Evolutionary conservation across 1,140 invertebrate species (phyloP).

Genomic region (Pissodes strobi): DNA sequence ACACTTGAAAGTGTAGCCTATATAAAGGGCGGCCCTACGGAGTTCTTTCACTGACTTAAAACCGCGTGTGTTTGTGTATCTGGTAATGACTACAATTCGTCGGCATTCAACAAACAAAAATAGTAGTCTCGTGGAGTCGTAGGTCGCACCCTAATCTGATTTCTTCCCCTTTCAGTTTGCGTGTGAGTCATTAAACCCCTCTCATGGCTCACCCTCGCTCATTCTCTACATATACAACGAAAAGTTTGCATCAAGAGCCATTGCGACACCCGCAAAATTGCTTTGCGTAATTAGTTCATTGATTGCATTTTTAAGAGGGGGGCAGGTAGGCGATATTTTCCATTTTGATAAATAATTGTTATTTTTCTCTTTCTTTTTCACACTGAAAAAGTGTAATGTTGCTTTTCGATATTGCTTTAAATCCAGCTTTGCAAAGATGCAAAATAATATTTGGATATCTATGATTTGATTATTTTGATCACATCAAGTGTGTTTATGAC

Average conservation of each 20-base stretch:
- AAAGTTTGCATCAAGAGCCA: constrained; percentile 47
- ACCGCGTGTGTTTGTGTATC: constrained; percentile 42
- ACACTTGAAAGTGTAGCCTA: background rate
- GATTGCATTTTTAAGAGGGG: constrained; percentile 24
- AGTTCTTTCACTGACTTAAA: constrained; percentile 5
- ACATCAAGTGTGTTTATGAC: too few relatives aligned
- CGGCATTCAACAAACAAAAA: constrained; percentile 46
- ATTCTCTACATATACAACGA: constrained; percentile 45
- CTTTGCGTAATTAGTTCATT: constrained; percentile 49
- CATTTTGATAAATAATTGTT: too few relatives aligned
- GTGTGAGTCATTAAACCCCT: constrained; percentile 55
- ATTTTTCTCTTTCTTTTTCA: too few relatives aligned
- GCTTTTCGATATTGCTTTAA: too few relatives aligned
- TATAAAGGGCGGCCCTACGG: background rate
- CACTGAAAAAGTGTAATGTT: too few relatives aligned
- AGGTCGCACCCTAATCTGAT: constrained; percentile 53
- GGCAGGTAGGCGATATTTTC: too few relatives aligned
- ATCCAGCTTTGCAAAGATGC: too few relatives aligned
- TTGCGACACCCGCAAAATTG: constrained; percentile 55
- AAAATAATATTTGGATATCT: too few relatives aligned
- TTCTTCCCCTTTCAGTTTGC: constrained; percentile 54
- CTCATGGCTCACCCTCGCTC: constrained; percentile 44
- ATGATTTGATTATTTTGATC: too few relatives aligned
- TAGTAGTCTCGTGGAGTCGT: constrained; percentile 45
- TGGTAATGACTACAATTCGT: constrained; percentile 46